Conservation (phyloP, 2,888 invertebrate genomes). For the Alentia gelatinosa region DNA sequence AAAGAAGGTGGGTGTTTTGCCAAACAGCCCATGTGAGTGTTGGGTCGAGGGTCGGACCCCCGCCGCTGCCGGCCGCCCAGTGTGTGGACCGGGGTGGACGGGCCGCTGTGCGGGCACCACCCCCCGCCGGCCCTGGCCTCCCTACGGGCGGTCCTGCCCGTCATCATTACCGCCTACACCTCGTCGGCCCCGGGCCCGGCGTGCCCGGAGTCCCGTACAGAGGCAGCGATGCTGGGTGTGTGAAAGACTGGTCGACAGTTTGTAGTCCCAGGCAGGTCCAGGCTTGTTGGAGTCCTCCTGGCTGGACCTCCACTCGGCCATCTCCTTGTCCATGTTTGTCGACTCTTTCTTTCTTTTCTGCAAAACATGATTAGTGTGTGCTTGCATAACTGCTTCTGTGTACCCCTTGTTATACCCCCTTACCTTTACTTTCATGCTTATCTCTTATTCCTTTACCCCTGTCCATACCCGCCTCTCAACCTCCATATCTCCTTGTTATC, state of each 20-base stretch:
- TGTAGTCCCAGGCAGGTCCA: neutral
- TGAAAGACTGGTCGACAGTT: neutral
- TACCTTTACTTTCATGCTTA: too few relatives aligned
- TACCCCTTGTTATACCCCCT: too few relatives aligned
- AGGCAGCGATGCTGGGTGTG: neutral
- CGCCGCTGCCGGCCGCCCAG: neutral
- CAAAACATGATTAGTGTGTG: too few relatives aligned
- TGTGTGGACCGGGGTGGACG: neutral
- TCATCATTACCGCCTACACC: neutral
- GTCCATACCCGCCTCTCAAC: neutral
- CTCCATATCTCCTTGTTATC: neutral
- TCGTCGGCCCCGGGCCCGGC: neutral
- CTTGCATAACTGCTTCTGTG: too few relatives aligned
- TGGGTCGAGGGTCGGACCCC: neutral
- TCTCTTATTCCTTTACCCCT: neutral
- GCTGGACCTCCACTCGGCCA: neutral
- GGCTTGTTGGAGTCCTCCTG: too few relatives aligned
- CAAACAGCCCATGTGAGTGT: neutral
- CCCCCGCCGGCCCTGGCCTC: neutral
- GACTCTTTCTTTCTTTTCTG: too few relatives aligned
- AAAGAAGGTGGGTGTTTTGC: constrained; percentile 34
- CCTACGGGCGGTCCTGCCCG: neutral
- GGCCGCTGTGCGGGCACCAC: neutral
- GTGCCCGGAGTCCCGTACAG: neutral
- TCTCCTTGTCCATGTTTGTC: neutral